Evolutionary conservation across 2,888 invertebrate species (phyloP), one percentile per base, ranked within the genome.

Genomic region (Halictus ligatus): DNA sequence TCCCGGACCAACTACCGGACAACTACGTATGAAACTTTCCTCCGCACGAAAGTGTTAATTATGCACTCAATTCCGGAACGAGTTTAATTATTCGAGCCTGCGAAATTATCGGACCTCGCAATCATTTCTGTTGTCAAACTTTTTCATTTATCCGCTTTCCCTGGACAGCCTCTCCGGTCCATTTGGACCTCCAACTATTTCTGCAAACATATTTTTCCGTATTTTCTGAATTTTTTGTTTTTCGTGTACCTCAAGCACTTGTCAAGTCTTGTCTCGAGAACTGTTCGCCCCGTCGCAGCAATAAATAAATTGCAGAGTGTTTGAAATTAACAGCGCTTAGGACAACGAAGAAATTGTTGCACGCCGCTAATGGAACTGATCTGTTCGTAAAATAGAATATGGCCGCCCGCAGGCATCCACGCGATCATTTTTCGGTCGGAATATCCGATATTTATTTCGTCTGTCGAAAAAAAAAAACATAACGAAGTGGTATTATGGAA

Each of bases 11-110:
- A 64, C 29, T 29, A 54, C 29, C 29, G 64, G 15, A 29, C 29
- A 64, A 64, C 64, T 29, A 29, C 64, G 64, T 64, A 64, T 7
- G 64, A 15, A 64, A 64, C 25, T 64, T 64, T 12, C 29, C 64
- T 2, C 15, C 64, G 15, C 64, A 0, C 15, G 15, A 64, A 29
- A 64, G 29, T 64, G 64, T 64, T 64, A 64, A 64, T 64, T 64
- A 64, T 64, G 64, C 64, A 64, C 50, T n/a, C 76, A 48, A 35
- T 50, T 67, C 29, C 64, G 64, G 64, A 64, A 64, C 64, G 29
- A 29, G 64, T 64, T 64, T 64, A 29, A 64, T 64, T 64, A 64
- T 64, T 29, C 64, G 64, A 64, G 29, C 64, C 29, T 15, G 64
- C 29, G 29, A 64, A 64, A 64, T 64, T 64, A 64, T 29, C 60